Percentiles rank a stretch among this genome's conserved stretches.
These are phyloP conservation scores for Eulemur albifrons DNA, from an alignment of 2,797 vertebrate genomes.

Conservation along the genomic window DNA sequence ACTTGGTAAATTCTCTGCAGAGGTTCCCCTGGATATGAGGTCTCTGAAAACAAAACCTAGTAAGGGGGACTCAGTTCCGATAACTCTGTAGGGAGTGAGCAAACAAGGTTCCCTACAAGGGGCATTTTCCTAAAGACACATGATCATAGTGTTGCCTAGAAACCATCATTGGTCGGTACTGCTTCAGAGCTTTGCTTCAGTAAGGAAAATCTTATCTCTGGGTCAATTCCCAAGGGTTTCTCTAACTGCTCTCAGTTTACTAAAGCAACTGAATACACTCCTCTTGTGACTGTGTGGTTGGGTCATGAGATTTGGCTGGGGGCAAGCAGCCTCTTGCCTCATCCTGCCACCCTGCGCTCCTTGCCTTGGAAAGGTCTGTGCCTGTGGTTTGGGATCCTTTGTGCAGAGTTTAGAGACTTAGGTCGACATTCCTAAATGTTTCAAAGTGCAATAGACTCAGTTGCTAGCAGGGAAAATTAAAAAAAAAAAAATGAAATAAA, in stretches of 20 bases:
- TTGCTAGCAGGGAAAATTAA: not conserved
- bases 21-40: not conserved
- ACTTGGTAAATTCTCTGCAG: not conserved
- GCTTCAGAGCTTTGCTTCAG: not conserved
- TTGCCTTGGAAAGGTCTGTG: not conserved
- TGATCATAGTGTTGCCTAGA: not conserved
- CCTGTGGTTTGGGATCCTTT: not conserved
- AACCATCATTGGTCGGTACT: fast-evolving
- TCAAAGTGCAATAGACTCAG: not conserved
- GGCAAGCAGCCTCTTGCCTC: not conserved
- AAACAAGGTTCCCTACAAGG: not conserved
- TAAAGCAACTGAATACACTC: not conserved
- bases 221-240: not conserved
- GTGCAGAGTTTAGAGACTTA: not conserved
- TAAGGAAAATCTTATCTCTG: not conserved
- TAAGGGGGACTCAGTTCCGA: not conserved
- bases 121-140: not conserved
- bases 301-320: not conserved
- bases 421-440: not conserved
- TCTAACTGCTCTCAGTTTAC: not conserved
- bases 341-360: too few relatives aligned
- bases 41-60: not conserved
- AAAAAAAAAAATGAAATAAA: not conserved
- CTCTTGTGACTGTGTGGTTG: not conserved
- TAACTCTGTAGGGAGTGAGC: not conserved